These are phyloP conservation scores for Pitangus sulphuratus DNA, from an alignment of 2,797 vertebrate species.

Conservation along the genomic window DNA sequence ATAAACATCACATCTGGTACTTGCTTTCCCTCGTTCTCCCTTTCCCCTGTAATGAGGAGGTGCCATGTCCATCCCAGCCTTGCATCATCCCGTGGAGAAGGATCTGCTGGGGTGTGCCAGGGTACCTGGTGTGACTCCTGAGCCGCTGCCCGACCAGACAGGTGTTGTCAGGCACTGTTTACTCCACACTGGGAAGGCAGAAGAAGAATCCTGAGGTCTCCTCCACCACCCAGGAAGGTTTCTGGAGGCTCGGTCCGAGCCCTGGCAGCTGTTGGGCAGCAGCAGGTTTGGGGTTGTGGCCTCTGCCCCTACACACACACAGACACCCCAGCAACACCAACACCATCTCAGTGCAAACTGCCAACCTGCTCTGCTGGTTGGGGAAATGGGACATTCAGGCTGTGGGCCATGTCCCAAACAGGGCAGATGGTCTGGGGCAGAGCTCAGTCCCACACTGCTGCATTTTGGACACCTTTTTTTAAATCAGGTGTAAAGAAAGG, in stretches of 20 bases:
- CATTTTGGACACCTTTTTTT: neutral
- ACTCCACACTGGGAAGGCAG: accelerated
- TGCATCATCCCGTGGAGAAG: accelerated
- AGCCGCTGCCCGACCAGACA: accelerated
- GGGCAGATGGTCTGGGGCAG: neutral
- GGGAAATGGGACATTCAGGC: neutral
- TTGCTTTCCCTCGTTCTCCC: neutral
- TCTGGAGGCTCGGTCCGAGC: accelerated
- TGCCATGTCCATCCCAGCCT: accelerated
- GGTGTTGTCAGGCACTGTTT: accelerated
- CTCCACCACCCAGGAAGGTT: neutral
- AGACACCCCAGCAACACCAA: accelerated
- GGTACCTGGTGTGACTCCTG: accelerated
- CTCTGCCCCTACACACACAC: neutral
- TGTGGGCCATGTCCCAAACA: accelerated
- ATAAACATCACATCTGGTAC: conserved; percentile 27
- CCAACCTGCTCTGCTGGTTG: too few relatives aligned
- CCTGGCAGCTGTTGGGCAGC: neutral
- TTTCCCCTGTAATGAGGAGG: neutral
- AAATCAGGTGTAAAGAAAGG: neutral
- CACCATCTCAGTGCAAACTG: accelerated
- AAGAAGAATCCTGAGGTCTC: neutral
- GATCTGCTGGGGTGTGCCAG: accelerated
- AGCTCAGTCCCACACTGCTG: neutral
- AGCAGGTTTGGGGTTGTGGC: neutral